These are phyloP conservation scores for Microtus pennsylvanicus DNA, from an alignment of 2,113 vertebrate genomes.

Conservation along the genomic window DNA sequence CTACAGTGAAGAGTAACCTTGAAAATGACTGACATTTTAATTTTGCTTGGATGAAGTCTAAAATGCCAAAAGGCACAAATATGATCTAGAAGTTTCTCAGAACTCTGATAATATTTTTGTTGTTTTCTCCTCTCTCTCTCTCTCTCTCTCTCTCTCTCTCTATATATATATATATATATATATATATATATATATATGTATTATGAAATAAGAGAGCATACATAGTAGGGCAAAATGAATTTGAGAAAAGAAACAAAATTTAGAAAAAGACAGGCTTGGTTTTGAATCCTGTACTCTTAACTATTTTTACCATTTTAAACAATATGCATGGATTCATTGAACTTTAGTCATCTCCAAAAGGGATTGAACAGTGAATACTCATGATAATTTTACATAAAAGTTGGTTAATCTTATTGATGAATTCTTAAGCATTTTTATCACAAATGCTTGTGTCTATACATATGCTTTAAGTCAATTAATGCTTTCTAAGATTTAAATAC, in stretches of 20 bases:
- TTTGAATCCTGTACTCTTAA: background rate
- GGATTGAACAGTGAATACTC: background rate
- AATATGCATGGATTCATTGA: background rate
- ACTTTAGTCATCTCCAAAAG: background rate
- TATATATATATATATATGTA: background rate
- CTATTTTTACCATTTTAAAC: background rate
- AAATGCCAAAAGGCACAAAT: conserved; percentile 66
- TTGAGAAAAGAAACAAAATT: background rate
- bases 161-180: background rate
- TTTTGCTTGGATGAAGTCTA: conserved; percentile 65
- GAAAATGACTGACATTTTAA: conserved; percentile 77
- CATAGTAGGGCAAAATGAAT: background rate
- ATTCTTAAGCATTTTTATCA: background rate
- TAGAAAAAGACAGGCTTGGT: background rate
- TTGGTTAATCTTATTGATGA: background rate
- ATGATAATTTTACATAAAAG: background rate
- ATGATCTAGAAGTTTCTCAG: conserved; percentile 44
- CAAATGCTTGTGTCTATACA: background rate
- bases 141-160: no score
- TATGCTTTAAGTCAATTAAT: background rate
- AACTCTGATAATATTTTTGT: conserved; percentile 11
- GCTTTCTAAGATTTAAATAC: background rate
- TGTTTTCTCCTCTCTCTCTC: background rate
- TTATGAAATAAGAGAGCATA: background rate
- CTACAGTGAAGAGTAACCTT: conserved; percentile 53